phyloP scores from a whole-genome alignment of 1,140 invertebrate genomes.

The Drosophila simulans region DNA sequence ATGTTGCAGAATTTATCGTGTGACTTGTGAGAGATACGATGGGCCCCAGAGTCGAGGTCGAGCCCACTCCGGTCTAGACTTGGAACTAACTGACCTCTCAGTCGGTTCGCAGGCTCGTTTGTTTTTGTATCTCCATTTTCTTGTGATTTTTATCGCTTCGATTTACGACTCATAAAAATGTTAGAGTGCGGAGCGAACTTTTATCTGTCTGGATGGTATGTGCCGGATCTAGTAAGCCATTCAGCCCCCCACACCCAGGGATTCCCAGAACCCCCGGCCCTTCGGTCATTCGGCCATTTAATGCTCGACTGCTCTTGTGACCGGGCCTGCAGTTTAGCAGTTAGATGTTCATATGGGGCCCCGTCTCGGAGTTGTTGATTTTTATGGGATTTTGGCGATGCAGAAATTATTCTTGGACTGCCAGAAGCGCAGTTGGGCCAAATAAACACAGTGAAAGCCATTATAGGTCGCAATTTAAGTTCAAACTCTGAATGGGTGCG shows the following conservation, averaged over 20 bases:
- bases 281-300: slow-evolving; percentile 55
- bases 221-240: slow-evolving; percentile 31
- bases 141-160: slow-evolving; percentile 80
- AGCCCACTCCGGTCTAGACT: slow-evolving; percentile 18
- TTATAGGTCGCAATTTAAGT: slow-evolving; percentile 28
- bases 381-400: slow-evolving; percentile 77
- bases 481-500: slow-evolving; percentile 40
- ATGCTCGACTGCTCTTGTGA: slow-evolving; percentile 67
- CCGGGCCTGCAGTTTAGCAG: slow-evolving; percentile 38
- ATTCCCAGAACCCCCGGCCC: slow-evolving; percentile 9
- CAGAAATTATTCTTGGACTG: slow-evolving; percentile 69
- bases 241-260: not conserved
- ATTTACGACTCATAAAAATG: slow-evolving; percentile 82
- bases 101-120: slow-evolving; percentile 37
- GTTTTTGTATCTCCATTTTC: slow-evolving; percentile 61
- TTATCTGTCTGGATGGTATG: slow-evolving; percentile 57
- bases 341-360: slow-evolving; percentile 34
- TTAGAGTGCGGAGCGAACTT: slow-evolving; percentile 59
- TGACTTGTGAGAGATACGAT: slow-evolving; percentile 63
- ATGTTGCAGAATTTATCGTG: slow-evolving; percentile 82
- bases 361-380: slow-evolving; percentile 52
- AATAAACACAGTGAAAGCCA: slow-evolving; percentile 56
- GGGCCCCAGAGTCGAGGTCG: slow-evolving; percentile 4
- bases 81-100: slow-evolving; percentile 35
- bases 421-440: slow-evolving; percentile 48